phyloP scores from a whole-genome alignment of 2,888 invertebrate species.

The Phalera bucephala region DNA sequence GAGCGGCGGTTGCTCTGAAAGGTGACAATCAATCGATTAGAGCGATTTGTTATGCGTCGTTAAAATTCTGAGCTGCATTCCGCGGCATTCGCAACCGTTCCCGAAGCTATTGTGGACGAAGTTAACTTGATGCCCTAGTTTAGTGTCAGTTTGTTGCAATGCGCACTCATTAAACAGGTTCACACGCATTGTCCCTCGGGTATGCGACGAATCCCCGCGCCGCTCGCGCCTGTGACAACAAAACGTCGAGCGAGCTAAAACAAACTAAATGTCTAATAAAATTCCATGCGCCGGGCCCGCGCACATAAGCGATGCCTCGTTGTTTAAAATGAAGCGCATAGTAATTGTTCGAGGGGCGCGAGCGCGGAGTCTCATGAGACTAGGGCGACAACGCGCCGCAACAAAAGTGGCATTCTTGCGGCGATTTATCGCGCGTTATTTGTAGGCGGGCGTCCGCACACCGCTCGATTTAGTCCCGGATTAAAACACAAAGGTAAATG shows the following conservation, averaged over 20 bases:
- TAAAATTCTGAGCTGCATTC: not conserved
- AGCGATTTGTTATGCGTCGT: not conserved
- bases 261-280: constrained; percentile 15
- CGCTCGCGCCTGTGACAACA: not conserved
- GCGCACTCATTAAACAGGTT: not conserved
- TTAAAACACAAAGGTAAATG: constrained; percentile 66
- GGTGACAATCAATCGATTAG: not conserved
- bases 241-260: constrained; percentile 10
- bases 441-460: constrained; percentile 34
- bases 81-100: not conserved
- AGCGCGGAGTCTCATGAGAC: constrained; percentile 41
- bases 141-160: not conserved
- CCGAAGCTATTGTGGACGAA: not conserved
- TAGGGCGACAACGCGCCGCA: constrained; percentile 32
- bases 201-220: not conserved
- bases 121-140: not conserved
- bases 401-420: constrained; percentile 50
- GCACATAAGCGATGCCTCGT: constrained; percentile 10
- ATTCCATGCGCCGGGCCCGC: constrained; percentile 16
- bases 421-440: constrained; percentile 56
- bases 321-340: constrained; percentile 18
- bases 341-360: constrained; percentile 30
- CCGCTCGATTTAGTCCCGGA: constrained; percentile 48
- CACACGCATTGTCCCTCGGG: not conserved
- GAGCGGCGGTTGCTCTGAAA: too few relatives aligned